phyloP scores from a whole-genome alignment of 2,113 vertebrate species.

The Callocephalon fimbriatum region DNA sequence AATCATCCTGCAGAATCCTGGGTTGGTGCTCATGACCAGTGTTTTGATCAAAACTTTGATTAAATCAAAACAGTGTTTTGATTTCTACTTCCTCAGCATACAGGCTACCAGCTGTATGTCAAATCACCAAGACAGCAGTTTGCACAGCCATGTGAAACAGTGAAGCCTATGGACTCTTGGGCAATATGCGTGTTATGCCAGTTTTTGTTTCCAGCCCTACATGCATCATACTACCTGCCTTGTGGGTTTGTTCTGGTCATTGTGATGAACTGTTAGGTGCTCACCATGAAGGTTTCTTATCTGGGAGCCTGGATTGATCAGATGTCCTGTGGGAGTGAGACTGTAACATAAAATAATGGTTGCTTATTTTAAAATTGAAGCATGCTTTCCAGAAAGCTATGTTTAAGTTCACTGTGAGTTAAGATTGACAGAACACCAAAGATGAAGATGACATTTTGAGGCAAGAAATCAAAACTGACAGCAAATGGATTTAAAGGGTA shows the following conservation, averaged over 20 bases:
- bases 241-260: not conserved
- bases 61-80: not conserved
- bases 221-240: not conserved
- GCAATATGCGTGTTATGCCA: not conserved
- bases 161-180: fast-evolving
- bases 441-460: not conserved
- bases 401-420: not conserved
- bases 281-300: not conserved
- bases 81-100: not conserved
- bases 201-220: not conserved
- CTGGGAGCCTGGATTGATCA: not conserved
- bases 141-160: not conserved
- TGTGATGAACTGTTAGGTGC: not conserved
- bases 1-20: not conserved
- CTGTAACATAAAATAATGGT: not conserved
- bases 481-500: not conserved
- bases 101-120: not conserved
- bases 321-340: not conserved
- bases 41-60: not conserved
- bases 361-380: not conserved
- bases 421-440: not conserved
- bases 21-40: not conserved
- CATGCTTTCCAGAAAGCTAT: not conserved
- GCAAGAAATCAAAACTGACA: not conserved
- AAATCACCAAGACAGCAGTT: not conserved